Conservation (phyloP, 2,888 invertebrate species). For the Synergus gifuensis region DNA sequence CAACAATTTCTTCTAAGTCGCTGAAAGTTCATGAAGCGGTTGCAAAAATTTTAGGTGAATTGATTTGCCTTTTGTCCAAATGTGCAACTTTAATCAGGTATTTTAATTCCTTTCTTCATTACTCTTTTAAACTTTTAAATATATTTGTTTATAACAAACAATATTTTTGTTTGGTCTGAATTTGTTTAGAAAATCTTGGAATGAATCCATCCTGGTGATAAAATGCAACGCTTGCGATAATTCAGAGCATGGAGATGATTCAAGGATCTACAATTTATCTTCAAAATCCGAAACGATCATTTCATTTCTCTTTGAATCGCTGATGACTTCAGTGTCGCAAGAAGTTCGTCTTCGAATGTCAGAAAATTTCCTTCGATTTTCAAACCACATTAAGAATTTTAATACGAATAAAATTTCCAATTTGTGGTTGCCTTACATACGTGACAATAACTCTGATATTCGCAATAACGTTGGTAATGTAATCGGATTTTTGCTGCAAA, state of each 20-base stretch:
- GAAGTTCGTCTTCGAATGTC: slow-evolving; percentile 73
- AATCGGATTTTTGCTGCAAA: slow-evolving; percentile 69
- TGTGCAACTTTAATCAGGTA: slow-evolving; percentile 65
- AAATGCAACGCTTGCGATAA: slow-evolving; percentile 65
- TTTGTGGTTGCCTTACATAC: slow-evolving; percentile 75
- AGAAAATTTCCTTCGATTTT: slow-evolving; percentile 74
- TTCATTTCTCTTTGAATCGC: slow-evolving; percentile 63
- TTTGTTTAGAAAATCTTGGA: slow-evolving; percentile 56
- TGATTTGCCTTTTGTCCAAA: slow-evolving; percentile 70
- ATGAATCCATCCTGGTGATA: slow-evolving; percentile 56
- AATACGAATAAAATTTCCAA: slow-evolving; percentile 71
- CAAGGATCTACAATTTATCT: slow-evolving; percentile 53
- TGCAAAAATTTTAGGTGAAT: slow-evolving; percentile 64
- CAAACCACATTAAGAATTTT: slow-evolving; percentile 77
- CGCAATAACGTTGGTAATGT: slow-evolving; percentile 72
- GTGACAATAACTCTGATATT: slow-evolving; percentile 71
- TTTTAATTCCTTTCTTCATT: slow-evolving; percentile 2
- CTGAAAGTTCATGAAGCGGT: slow-evolving; percentile 63
- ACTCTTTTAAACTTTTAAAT: not conserved
- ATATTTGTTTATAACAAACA: not conserved
- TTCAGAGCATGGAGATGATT: slow-evolving; percentile 40
- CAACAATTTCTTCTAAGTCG: slow-evolving; percentile 63
- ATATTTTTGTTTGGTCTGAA: not conserved
- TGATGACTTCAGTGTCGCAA: slow-evolving; percentile 61
- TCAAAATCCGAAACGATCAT: slow-evolving; percentile 64